Conservation (phyloP, 2,797 vertebrate species). For the Propithecus deckenii region DNA sequence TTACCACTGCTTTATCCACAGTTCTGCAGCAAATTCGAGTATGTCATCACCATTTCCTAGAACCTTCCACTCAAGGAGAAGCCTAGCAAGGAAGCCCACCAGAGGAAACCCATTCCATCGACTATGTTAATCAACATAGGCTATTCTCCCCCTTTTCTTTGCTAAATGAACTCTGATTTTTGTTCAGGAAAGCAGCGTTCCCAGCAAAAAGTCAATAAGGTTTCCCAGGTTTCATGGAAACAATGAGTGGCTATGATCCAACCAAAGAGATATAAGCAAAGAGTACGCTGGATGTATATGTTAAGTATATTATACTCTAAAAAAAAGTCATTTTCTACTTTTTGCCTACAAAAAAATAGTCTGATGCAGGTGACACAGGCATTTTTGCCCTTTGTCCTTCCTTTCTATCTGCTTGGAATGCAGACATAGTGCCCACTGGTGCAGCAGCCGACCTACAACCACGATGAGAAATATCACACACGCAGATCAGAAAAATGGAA, state of each 20-base stretch:
- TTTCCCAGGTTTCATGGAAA: neutral
- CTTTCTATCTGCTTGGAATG: neutral
- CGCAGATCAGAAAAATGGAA: neutral
- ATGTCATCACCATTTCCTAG: neutral
- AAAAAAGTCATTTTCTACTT: neutral
- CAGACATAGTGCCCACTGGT: neutral
- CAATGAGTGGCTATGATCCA: neutral
- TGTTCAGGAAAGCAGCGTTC: neutral
- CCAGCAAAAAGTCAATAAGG: neutral
- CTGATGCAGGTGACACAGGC: neutral
- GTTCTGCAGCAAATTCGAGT: neutral
- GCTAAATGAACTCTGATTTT: neutral
- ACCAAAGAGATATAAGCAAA: neutral
- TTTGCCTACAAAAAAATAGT: neutral
- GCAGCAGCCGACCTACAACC: neutral
- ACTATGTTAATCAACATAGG: neutral
- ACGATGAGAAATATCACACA: neutral
- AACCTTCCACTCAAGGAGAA: neutral
- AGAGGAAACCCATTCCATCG: neutral
- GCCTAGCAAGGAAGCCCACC: neutral
- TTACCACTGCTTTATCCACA: neutral
- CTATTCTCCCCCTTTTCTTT: neutral
- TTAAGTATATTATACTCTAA: neutral
- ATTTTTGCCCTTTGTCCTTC: neutral
- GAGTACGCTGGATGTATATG: neutral